Conservation (phyloP, 1,140 invertebrate species). For the Ctenoplectra terminalis region DNA sequence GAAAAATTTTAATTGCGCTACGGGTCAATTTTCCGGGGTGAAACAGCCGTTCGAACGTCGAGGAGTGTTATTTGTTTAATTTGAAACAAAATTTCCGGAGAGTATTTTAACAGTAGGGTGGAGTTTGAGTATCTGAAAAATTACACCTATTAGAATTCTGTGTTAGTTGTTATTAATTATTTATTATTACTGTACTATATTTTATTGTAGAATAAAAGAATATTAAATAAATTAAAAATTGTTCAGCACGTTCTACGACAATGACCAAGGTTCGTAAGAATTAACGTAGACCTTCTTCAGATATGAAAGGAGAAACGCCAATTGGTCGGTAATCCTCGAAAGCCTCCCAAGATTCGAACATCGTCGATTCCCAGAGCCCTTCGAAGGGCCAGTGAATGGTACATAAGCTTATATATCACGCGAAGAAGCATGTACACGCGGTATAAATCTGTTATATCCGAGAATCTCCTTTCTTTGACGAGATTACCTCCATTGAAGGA, state of each 20-base stretch:
- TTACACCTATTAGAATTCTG: too few species aligned
- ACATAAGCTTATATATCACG: slow-evolving; percentile 30
- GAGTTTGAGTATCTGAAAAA: too few species aligned
- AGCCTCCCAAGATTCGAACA: slow-evolving; percentile 37
- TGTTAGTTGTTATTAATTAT: too few species aligned
- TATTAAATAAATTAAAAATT: not conserved
- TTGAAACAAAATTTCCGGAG: too few species aligned
- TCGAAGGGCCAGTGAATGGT: slow-evolving; percentile 31
- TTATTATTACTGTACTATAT: too few species aligned
- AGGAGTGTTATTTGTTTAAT: too few species aligned
- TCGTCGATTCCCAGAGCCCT: slow-evolving; percentile 45
- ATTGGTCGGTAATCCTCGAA: slow-evolving; percentile 57
- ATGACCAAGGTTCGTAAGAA: not conserved
- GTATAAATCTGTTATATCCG: slow-evolving; percentile 57
- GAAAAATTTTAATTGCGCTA: too few species aligned
- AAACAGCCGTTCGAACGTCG: too few species aligned
- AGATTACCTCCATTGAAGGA: slow-evolving; percentile 54
- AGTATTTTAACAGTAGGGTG: too few species aligned
- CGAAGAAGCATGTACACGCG: slow-evolving; percentile 17
- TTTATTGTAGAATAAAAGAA: not conserved
- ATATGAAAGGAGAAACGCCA: slow-evolving; percentile 25
- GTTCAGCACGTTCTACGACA: not conserved
- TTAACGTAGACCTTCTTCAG: not conserved
- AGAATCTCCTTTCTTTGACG: slow-evolving; percentile 52
- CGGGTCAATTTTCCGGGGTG: too few species aligned